Base-by-base conservation (phyloP, 2,888 invertebrate genomes). In the Xanthia icteritia region DNA sequence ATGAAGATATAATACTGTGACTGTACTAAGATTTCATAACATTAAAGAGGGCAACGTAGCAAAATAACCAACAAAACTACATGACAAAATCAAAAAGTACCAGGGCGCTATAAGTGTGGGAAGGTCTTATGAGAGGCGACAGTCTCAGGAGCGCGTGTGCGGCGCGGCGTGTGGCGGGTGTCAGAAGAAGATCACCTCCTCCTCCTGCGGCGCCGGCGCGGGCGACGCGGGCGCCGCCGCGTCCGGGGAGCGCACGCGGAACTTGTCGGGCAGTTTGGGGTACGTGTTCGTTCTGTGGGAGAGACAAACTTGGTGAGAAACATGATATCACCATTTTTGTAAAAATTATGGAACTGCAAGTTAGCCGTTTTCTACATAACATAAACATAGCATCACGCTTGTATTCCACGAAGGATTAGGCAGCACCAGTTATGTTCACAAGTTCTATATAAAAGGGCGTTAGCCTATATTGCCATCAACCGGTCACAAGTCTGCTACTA, bases 151-250 rank as follows among this genome's bases (percentile, higher is more conserved):
- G 79, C 94, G 90, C 84, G 94, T 87, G 75, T 90, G 92, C 58
- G 90, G 84, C 73, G 89, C 83, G 88, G 94, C 79, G 70, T 83
- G 87, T 67, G 88, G 91, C 66, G 89, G 77, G 78, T 97, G 97
- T 97, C 97, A 97, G 97, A 97, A 97, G 95, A 97, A 97, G 93
- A 97, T 97, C 51, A 97, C 97, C 90, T 97, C 97, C 87, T 97
- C 97, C 89, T 97, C 92, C 89, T 89, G 51, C 0, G 89, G 56
- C 0, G 88, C 77, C 54, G 0, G 79, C 79, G 17, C 91, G 89
- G 96, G 74, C 51, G 48, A 20, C 31, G 89, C 56, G 0, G 88
- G 84, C 66, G 79, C 79, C 9, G 82, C 66, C 20, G 87, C 82
- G 60, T 96, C 97, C 17, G 97, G 97, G 2, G 97, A 97, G 15